phyloP scores from a whole-genome alignment of 2,888 invertebrate genomes.

The Drosophila paramelanica region DNA sequence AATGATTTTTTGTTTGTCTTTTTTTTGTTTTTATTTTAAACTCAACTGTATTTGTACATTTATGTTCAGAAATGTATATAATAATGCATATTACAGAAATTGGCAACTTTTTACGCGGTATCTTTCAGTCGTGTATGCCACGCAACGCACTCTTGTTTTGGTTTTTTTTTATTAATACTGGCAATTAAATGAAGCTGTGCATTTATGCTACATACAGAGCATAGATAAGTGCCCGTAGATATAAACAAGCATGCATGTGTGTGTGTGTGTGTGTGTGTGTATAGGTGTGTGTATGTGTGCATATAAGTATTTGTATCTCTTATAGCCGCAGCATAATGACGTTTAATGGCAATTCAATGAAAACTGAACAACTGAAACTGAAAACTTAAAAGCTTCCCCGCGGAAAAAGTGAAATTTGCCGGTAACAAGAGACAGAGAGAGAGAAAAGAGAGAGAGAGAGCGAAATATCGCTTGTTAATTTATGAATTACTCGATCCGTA shows the following conservation, averaged over 20 bases:
- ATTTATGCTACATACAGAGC: constrained; percentile 34
- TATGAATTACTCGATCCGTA: constrained; percentile 21
- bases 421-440: constrained; percentile 4
- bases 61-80: too few species aligned
- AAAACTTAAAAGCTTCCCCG: constrained; percentile 33
- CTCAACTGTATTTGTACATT: too few species aligned
- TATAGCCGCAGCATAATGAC: constrained; percentile 45
- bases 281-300: not conserved
- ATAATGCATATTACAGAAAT: too few species aligned
- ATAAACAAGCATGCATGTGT: not conserved
- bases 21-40: too few species aligned
- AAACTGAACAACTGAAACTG: constrained; percentile 47
- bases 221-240: constrained; percentile 10
- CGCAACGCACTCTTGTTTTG: not conserved
- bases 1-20: too few species aligned
- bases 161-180: constrained; percentile 9
- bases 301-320: constrained; percentile 1
- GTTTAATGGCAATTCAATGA: constrained; percentile 58
- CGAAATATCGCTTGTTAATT: constrained; percentile 23
- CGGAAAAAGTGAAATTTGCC: constrained; percentile 53
- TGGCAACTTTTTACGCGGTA: not conserved
- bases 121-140: not conserved
- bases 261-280: not conserved
- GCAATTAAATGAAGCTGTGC: constrained; percentile 52
- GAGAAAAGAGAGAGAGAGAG: not conserved